phyloP scores from a whole-genome alignment of 2,888 invertebrate species.

The Agonopterix heracliana region DNA sequence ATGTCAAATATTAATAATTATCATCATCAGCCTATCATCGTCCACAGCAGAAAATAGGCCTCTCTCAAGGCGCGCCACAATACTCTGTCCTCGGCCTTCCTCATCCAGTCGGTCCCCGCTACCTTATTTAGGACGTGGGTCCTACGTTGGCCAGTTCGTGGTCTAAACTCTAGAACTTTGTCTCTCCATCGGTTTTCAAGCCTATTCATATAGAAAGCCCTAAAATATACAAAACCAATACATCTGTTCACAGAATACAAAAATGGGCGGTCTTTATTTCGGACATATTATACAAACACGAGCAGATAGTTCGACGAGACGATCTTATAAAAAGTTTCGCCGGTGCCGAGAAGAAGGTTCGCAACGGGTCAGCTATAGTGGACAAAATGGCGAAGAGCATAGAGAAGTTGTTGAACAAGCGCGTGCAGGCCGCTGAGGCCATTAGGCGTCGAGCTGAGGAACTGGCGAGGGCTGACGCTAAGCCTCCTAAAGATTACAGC shows the following conservation, averaged over 20 bases:
- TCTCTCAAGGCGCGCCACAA: no score
- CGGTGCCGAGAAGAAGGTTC: conserved; percentile 38
- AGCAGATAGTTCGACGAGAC: conserved; percentile 48
- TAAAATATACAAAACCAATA: no score
- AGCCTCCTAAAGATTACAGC: conserved; percentile 32
- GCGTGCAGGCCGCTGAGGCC: conserved; percentile 48
- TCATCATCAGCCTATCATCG: no score
- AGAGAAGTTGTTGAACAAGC: conserved; percentile 40
- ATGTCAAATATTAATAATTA: no score
- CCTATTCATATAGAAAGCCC: no score
- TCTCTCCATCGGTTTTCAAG: no score
- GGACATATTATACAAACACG: conserved; percentile 37
- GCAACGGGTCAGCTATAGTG: conserved; percentile 54
- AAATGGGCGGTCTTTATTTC: conserved; percentile 57
- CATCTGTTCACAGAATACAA: conserved; percentile 37
- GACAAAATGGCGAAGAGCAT: conserved; percentile 44
- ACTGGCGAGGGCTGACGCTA: conserved; percentile 27
- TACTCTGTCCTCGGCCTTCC: no score
- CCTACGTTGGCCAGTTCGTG: no score
- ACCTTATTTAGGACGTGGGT: no score
- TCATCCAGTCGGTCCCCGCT: no score
- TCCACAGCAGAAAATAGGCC: no score
- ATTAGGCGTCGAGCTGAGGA: conserved; percentile 58
- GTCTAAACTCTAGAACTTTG: no score
- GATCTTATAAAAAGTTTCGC: conserved; percentile 45